Conservation (phyloP, 2,797 vertebrate genomes). For the Myoxocephalus aenaeus region DNA sequence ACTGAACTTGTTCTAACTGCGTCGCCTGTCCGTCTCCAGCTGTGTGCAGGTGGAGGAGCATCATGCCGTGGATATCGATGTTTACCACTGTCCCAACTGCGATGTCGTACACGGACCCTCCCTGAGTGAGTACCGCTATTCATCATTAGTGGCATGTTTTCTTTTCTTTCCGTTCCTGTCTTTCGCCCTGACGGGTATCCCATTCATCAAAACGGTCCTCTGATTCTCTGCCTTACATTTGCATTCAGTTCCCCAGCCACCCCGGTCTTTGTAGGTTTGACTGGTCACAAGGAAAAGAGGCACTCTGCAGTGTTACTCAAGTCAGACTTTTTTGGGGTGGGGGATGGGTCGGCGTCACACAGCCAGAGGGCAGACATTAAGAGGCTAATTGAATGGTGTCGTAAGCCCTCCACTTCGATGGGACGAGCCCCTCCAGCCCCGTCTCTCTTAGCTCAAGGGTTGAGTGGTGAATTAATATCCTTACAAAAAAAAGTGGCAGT, state of each 20-base stretch:
- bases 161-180: not conserved
- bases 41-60: constrained; percentile 98
- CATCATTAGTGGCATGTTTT: constrained; percentile 9
- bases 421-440: constrained; percentile 40
- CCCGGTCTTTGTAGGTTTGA: constrained; percentile 21
- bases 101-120: constrained; percentile 92
- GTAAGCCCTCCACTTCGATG: constrained; percentile 63
- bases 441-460: constrained; percentile 23
- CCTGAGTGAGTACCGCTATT: constrained; percentile 89
- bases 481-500: constrained; percentile 20
- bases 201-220: constrained; percentile 25
- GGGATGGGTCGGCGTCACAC: constrained; percentile 35
- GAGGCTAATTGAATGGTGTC: constrained; percentile 73
- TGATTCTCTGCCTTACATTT: constrained; percentile 20
- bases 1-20: constrained; percentile 2
- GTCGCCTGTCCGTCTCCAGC: constrained; percentile 77
- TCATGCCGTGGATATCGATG: constrained; percentile 97
- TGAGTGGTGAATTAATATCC: constrained; percentile 46
- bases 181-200: not conserved
- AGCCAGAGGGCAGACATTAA: constrained; percentile 67
- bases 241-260: constrained; percentile 4
- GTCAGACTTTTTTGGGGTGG: constrained; percentile 40
- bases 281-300: constrained; percentile 27
- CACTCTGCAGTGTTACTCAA: constrained; percentile 33
- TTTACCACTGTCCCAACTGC: constrained; percentile 99